A percentile compares a stretch with the other conserved stretches of the same genome.
Conservation (phyloP, 2,113 vertebrate species). For the Sarotherodon lohbergeri region DNA sequence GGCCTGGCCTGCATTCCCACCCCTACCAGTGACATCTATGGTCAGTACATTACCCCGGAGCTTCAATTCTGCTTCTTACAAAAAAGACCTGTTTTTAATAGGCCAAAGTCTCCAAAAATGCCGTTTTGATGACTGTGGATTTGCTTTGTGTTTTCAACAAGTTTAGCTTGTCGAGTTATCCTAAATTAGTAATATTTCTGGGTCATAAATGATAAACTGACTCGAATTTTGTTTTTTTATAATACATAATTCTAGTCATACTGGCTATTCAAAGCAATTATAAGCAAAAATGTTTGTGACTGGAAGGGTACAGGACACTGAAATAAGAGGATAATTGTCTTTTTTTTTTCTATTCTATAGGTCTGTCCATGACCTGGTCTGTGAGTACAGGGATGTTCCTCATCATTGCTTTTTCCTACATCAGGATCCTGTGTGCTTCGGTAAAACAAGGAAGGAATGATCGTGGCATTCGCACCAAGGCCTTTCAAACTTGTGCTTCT, state of each 20-base stretch:
- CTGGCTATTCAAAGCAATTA: background rate
- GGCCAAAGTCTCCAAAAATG: background rate
- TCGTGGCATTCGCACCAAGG: constrained; percentile 12
- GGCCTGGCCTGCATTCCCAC: constrained; percentile 43
- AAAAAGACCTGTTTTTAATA: background rate
- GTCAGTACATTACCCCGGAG: background rate
- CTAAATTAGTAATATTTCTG: background rate
- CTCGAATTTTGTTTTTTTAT: background rate
- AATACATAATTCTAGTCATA: background rate
- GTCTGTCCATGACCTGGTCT: constrained; percentile 29
- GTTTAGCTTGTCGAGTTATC: background rate
- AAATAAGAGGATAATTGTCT: background rate
- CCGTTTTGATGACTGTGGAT: background rate
- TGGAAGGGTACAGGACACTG: background rate
- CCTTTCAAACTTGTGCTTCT: constrained; percentile 38
- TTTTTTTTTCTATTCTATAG: background rate
- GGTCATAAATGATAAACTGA: background rate
- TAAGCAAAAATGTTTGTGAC: background rate
- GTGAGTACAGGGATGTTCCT: constrained; percentile 36
- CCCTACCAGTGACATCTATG: constrained; percentile 37
- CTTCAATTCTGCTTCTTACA: background rate
- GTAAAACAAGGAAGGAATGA: background rate
- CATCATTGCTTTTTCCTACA: constrained; percentile 50
- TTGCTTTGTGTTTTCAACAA: background rate
- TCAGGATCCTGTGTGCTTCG: constrained; percentile 34